Conservation (phyloP, 2,888 invertebrate genomes). For the Eurytoma californica region DNA sequence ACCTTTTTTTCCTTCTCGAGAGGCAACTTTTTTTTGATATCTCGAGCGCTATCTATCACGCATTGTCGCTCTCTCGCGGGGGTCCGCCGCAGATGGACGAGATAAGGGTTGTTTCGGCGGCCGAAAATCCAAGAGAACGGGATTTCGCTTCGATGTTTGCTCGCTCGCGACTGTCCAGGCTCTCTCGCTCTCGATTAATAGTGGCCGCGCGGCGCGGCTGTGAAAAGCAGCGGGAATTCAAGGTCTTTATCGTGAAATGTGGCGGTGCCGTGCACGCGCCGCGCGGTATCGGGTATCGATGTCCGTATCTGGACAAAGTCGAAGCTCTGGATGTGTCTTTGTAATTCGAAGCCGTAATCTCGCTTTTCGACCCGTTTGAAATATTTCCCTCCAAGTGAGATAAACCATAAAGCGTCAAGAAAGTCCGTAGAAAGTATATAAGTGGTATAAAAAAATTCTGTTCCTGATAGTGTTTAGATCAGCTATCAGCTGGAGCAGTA, state of each 20-base stretch:
- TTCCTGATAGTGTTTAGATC: no score
- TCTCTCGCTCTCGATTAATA: slow-evolving; percentile 19
- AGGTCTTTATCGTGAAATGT: slow-evolving; percentile 16
- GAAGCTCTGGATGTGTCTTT: no score
- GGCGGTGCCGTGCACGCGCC: not conserved
- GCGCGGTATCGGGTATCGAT: not conserved
- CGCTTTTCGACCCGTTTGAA: no score
- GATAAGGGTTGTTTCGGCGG: slow-evolving; percentile 38
- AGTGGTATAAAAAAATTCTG: no score
- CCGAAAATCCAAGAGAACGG: slow-evolving; percentile 44
- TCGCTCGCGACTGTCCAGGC: not conserved
- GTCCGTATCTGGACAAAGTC: no score
- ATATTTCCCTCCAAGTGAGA: no score
- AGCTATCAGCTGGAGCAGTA: no score
- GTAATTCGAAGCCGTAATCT: no score
- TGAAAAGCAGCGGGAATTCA: slow-evolving; percentile 26
- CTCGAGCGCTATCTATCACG: slow-evolving; percentile 47
- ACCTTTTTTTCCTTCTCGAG: no score
- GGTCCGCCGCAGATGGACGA: slow-evolving; percentile 41
- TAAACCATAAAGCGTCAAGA: no score
- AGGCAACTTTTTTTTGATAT: slow-evolving; percentile 8
- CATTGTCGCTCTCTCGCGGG: slow-evolving; percentile 43
- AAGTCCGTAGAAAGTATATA: no score
- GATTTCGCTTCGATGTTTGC: not conserved
- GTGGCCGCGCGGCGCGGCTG: not conserved